phyloP scores from a whole-genome alignment of 2,888 invertebrate species.

The Drosophila kambysellisi region DNA sequence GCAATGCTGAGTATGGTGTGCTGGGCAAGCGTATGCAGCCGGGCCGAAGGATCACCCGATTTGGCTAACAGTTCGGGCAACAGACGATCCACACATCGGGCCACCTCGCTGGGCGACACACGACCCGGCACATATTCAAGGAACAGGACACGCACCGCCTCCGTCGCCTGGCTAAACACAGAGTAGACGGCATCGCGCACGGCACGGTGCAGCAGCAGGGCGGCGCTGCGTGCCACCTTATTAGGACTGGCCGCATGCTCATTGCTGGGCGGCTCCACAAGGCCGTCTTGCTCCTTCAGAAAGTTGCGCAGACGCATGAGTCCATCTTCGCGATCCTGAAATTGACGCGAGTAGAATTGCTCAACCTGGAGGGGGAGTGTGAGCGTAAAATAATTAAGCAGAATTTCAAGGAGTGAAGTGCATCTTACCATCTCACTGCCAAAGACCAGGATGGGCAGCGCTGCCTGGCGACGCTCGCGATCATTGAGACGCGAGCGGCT shows the following conservation, averaged over 20 bases:
- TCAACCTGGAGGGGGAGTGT: constrained; percentile 88
- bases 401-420: not conserved
- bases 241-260: constrained; percentile 86
- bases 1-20: constrained; percentile 95
- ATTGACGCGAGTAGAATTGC: constrained; percentile 95
- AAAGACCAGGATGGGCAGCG: constrained; percentile 95
- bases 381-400: not conserved
- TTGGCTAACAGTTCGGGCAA: constrained; percentile 93
- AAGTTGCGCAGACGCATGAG: constrained; percentile 88
- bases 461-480: constrained; percentile 93
- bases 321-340: constrained; percentile 95
- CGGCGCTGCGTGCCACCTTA: constrained; percentile 93
- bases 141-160: constrained; percentile 92
- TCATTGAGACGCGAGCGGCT: constrained; percentile 89
- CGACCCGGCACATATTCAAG: constrained; percentile 94
- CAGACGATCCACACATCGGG: constrained; percentile 92
- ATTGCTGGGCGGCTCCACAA: constrained; percentile 81
- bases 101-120: constrained; percentile 93
- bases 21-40: constrained; percentile 94
- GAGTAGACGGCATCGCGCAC: constrained; percentile 95
- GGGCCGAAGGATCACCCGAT: constrained; percentile 94
- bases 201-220: constrained; percentile 91
- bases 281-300: constrained; percentile 80
- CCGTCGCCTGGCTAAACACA: constrained; percentile 93
- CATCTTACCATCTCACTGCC: constrained; percentile 92